Percentiles rank a stretch among this genome's conserved stretches.
Conservation (phyloP, 2,797 vertebrate genomes). For the Hapalemur alaotrensis region DNA sequence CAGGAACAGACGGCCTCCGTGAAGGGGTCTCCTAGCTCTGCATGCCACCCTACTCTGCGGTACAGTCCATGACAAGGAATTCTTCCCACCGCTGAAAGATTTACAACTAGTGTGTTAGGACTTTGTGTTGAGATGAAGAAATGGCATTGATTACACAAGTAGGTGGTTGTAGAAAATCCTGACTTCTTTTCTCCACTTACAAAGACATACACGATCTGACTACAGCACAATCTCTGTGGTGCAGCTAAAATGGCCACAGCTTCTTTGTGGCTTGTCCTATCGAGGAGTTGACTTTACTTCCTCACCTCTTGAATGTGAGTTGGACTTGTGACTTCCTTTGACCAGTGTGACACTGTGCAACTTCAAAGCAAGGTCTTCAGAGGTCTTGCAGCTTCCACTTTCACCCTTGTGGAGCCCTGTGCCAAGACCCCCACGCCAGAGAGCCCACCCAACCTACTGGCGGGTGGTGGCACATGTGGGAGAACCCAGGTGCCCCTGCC, state of each 20-base stretch:
- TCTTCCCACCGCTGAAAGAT: not conserved
- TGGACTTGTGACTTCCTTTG: not conserved
- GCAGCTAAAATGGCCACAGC: not conserved
- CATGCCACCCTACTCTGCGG: not conserved
- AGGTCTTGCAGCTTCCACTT: not conserved
- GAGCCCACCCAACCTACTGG: not conserved
- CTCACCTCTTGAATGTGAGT: not conserved
- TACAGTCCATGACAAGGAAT: not conserved
- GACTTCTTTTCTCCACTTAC: not conserved
- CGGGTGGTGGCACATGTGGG: fast-evolving
- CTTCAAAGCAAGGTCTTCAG: not conserved
- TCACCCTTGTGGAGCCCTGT: not conserved
- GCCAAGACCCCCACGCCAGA: not conserved
- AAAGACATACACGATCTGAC: not conserved
- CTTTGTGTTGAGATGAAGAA: not conserved
- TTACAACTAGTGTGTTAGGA: not conserved
- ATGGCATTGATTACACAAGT: too few relatives aligned
- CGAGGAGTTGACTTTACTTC: not conserved
- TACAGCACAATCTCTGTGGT: not conserved
- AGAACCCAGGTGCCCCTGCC: not conserved
- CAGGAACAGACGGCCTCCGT: not conserved
- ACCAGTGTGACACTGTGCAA: not conserved
- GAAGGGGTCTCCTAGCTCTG: not conserved
- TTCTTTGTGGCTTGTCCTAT: not conserved
- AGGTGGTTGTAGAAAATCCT: not conserved